Percentiles rank a stretch among this genome's conserved stretches.
Conservation (phyloP, 2,797 vertebrate species). For the Tamandua tetradactyla region DNA sequence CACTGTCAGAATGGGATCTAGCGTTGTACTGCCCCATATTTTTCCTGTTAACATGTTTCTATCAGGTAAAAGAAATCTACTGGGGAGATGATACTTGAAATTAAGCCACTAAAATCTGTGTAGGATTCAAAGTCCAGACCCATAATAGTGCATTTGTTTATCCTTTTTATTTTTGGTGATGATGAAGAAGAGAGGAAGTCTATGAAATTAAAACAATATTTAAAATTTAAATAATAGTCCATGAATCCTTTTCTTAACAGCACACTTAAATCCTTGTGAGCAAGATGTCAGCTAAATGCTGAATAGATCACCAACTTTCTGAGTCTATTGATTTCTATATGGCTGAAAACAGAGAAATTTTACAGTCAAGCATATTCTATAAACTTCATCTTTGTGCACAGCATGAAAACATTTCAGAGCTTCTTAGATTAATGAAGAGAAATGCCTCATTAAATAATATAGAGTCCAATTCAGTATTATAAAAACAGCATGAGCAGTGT, state of each 20-base stretch:
- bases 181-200: background rate
- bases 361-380: conserved; percentile 45
- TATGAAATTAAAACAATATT: conserved; percentile 31
- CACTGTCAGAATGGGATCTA: background rate
- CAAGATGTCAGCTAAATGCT: conserved; percentile 22
- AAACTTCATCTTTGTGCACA: conserved; percentile 53
- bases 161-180: background rate
- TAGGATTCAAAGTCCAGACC: background rate
- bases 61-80: background rate
- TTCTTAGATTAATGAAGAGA: conserved; percentile 64
- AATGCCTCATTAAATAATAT: conserved; percentile 69
- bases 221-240: background rate
- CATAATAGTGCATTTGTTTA: background rate
- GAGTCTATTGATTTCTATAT: conserved; percentile 61
- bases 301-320: conserved; percentile 47
- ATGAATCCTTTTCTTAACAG: conserved; percentile 18
- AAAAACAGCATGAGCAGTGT: conserved; percentile 41
- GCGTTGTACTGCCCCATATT: background rate
- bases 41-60: background rate
- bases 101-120: conserved; percentile 3
- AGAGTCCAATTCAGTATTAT: conserved; percentile 33
- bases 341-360: conserved; percentile 5
- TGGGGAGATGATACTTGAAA: background rate
- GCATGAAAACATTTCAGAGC: conserved; percentile 49
- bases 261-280: conserved; percentile 24